Evolutionary conservation across 2,888 invertebrate genomes (phyloP).

Genomic region (Aphidoletes aphidimyza): DNA sequence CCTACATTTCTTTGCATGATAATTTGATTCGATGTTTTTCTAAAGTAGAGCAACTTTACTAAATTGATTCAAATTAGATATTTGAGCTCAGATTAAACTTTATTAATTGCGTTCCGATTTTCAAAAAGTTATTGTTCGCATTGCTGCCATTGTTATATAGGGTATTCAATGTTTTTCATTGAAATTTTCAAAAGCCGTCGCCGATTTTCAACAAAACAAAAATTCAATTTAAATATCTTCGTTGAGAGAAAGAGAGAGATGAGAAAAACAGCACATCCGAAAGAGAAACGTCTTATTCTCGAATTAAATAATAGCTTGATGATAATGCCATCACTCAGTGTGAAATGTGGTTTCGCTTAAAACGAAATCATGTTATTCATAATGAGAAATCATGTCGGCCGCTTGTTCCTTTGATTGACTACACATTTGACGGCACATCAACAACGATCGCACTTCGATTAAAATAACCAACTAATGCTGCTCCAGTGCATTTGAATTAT

Average conservation of each 20-base stretch:
- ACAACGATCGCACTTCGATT: conserved; percentile 24
- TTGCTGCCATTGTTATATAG: not conserved
- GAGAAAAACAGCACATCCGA: not conserved
- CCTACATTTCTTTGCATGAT: conserved; percentile 18
- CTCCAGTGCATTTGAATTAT: not conserved
- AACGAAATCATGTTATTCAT: not conserved
- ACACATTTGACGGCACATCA: not conserved
- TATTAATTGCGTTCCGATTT: not conserved
- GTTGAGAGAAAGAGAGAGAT: too few species aligned
- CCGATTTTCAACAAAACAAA: conserved; percentile 13
- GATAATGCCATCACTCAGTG: conserved; percentile 33
- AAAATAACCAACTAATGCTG: not conserved
- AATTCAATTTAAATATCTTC: conserved; percentile 27
- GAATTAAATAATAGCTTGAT: not conserved
- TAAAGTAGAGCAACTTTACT: not conserved
- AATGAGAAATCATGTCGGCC: conserved; percentile 47
- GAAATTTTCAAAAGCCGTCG: conserved; percentile 1
- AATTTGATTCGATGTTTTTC: not conserved
- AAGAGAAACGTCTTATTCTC: not conserved
- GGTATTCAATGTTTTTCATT: not conserved
- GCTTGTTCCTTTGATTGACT: conserved; percentile 31
- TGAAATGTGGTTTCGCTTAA: not conserved
- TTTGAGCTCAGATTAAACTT: not conserved
- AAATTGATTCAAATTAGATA: conserved; percentile 47
- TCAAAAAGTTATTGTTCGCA: conserved; percentile 16